Base-by-base conservation (phyloP, 2,113 vertebrate species). In the Dromiciops gliroides region DNA sequence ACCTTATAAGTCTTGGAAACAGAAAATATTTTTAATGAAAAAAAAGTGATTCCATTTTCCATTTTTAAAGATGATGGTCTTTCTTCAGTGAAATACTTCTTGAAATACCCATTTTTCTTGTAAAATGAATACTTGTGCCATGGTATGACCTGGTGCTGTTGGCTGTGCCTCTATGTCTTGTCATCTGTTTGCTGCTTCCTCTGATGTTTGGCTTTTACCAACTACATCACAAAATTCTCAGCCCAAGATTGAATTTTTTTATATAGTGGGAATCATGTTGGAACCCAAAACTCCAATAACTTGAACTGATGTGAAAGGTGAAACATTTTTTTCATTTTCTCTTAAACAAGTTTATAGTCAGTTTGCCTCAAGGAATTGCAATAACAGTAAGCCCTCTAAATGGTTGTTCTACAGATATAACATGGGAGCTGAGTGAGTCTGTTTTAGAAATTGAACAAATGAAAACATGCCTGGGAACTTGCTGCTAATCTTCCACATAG, bases 391-490 rank as follows among this genome's bases (percentile, higher is more conserved):
- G 23, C 11, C 90, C 48, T 95, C 28, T 91, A 97, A 96, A 52
- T 95, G 90, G 37, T 90, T 93, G 50, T 94, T 90, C 51, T 94
- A 96, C 16, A 95, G 83, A 89, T 26, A 95, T 5, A 89, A 48
- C 22, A 9, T 48, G 16, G 93, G 90, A 91, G 3, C 50, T 51
- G 60, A 56, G n/a, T 48, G 24, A 89, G 51, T 51, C 93, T 96
- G 91, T 93, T 97, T 97, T 91, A 90, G 92, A 98, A 95, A 95
- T 91, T 37, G 89, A 97, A 96, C 90, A 97, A 94, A 94, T 53
- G 24, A 95, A 91, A 96, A 90, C 93, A 92, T 95, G 50, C 50
- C 47, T 67, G 95, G 91, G 53, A 89, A 94, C 52, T 93, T 93
- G 83, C 90, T 95, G 89, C 88, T 93, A 60, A 92, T 75, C 75